Percentiles rank a stretch among this genome's conserved stretches.
These are phyloP conservation scores for Drosophila arizonae DNA, from an alignment of 1,140 invertebrate species.

Conservation along the genomic window DNA sequence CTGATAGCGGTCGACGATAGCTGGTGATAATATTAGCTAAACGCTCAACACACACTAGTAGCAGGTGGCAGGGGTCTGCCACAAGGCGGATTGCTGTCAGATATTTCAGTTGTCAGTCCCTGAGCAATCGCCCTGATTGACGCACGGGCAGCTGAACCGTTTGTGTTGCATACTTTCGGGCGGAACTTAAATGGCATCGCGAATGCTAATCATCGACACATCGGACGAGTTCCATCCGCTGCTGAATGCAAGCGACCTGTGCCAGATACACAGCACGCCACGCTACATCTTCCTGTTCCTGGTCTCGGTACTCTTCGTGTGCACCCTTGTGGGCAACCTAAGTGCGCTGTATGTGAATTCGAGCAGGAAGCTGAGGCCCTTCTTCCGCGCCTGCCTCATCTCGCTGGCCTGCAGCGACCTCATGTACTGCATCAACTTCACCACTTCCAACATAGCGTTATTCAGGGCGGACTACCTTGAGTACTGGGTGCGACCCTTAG, in stretches of 20 bases:
- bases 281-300: conserved; percentile 37
- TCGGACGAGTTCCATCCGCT: conserved; percentile 27
- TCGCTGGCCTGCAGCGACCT: conserved; percentile 83
- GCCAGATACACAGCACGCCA: conserved; percentile 30
- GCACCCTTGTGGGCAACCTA: conserved; percentile 66
- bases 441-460: conserved; percentile 59
- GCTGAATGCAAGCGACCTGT: conserved; percentile 45
- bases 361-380: conserved; percentile 65
- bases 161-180: conserved; percentile 40
- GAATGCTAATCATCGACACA: neutral
- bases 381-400: conserved; percentile 82
- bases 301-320: conserved; percentile 36
- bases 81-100: neutral
- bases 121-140: neutral
- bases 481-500: conserved; percentile 66
- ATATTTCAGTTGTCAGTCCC: conserved; percentile 10
- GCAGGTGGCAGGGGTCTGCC: conserved; percentile 19
- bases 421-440: conserved; percentile 67
- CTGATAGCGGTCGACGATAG: conserved; percentile 30
- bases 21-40: conserved; percentile 28
- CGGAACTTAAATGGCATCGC: conserved; percentile 26
- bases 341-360: conserved; percentile 66
- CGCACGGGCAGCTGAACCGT: neutral
- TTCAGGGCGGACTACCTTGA: conserved; percentile 60
- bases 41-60: neutral